Base-by-base conservation (phyloP, 2,888 invertebrate species). In the Panopea generosa region DNA sequence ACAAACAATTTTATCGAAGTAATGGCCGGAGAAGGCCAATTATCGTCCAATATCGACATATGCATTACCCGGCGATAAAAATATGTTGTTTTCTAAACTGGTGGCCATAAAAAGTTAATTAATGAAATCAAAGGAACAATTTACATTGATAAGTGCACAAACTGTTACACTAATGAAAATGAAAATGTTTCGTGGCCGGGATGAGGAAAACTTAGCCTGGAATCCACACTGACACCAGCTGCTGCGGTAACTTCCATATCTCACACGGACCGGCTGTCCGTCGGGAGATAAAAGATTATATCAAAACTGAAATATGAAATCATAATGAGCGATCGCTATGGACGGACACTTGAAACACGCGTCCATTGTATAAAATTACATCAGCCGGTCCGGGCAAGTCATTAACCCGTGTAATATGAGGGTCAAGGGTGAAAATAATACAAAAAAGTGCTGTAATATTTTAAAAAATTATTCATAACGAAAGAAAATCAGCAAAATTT, bases 341-440 rank as follows among this genome's bases (percentile, higher is more conserved):
- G 11, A 33, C 33, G 61, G 68, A 59, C 65, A 49, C 50, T 16
- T 14, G 60, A 55, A 52, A 68, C 59, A 60, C 55, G 50, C 56
- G 70, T 49, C 66, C 77, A 73, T 77, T 77, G 77, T 77, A 73
- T 77, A 70, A 62, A 33, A 55, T 77, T 77, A 77, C 77, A 77
- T 77, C 70, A 73, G 49, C 26, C 50, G 57, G 68, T 68, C 68
- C 68, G 57, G 52, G 40, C 22, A 20, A 43, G 26, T 45, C 38
- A 20, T 24, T 27, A 24, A 24, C 24, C 56, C 47, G 24, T 66
- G 33, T 56, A 29, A 33, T 29, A 11, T 49, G 33, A 9, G 49
- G 56, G 47, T 49, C 66, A 47, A 49, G 57, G 66, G 56, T 66
- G 24, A 66, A 49, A 47, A 57, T 14, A 57, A 22, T 20, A n/a